These are phyloP conservation scores for Lethocerus indicus DNA, from an alignment of 1,140 invertebrate species.

Conservation along the genomic window DNA sequence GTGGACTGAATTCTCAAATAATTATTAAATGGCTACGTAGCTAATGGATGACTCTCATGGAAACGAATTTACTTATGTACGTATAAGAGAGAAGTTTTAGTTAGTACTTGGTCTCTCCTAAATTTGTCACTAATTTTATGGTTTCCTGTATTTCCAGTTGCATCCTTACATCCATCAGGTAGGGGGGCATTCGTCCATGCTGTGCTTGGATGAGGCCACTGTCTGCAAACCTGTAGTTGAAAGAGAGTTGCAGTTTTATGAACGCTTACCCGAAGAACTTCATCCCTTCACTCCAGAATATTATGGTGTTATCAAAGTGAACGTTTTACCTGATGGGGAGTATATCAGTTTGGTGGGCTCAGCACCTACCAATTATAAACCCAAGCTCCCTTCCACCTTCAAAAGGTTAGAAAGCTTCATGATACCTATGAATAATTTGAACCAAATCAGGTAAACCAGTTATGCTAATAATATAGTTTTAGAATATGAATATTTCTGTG, in stretches of 20 bases:
- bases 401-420: no score
- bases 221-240: conserved; percentile 40
- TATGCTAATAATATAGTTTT: no score
- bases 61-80: conserved; percentile 9
- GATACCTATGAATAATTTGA: no score
- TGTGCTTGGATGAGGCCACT: conserved; percentile 34
- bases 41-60: conserved; percentile 9
- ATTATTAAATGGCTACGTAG: neutral
- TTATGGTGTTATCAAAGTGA: conserved; percentile 23
- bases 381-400: no score
- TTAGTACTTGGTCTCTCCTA: neutral
- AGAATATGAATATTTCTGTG: no score
- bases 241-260: conserved; percentile 36
- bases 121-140: neutral
- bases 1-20: no score
- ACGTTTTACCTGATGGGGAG: conserved; percentile 26
- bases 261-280: conserved; percentile 30
- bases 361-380: no score
- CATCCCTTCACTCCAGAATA: conserved; percentile 34
- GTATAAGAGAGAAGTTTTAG: neutral
- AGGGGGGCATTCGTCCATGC: conserved; percentile 38
- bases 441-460: no score
- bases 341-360: conserved; percentile 30
- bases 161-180: conserved; percentile 35
- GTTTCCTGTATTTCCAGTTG: conserved; percentile 17